Conservation (phyloP, 2,888 invertebrate genomes). For the Nipponacmea schrenckii region DNA sequence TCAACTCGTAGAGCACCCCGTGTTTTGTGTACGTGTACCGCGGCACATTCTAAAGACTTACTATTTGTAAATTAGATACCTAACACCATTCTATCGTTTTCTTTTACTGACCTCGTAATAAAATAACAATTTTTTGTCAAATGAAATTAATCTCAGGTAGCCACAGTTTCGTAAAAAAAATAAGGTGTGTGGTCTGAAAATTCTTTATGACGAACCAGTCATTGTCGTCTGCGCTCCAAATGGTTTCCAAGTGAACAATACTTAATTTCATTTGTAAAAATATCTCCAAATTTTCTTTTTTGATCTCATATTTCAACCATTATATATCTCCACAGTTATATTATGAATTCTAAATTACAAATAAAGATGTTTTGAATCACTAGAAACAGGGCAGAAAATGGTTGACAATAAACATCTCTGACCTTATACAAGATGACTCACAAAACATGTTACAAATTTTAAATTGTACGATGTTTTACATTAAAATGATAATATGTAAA, state of each 20-base stretch:
- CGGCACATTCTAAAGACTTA: background rate
- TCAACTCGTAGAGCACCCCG: too few species aligned
- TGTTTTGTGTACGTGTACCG: background rate
- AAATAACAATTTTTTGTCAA: background rate
- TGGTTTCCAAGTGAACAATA: too few species aligned
- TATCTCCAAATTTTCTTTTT: too few species aligned
- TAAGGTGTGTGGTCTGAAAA: background rate
- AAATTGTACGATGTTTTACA: background rate
- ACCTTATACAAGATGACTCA: background rate
- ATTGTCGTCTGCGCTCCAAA: too few species aligned
- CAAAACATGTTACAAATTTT: background rate
- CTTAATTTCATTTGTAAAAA: too few species aligned
- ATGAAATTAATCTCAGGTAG: slow-evolving; percentile 5
- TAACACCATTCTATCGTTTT: background rate
- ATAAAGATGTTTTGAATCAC: too few species aligned
- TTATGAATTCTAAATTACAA: too few species aligned
- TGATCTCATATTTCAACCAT: too few species aligned
- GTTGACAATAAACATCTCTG: too few species aligned
- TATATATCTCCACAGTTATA: too few species aligned
- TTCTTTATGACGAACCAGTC: too few species aligned
- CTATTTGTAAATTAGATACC: background rate
- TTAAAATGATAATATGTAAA: background rate
- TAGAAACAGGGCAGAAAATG: too few species aligned
- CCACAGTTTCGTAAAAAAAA: background rate
- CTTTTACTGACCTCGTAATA: background rate